Conservation (phyloP, 2,888 invertebrate species). For the Hedya salicella region DNA sequence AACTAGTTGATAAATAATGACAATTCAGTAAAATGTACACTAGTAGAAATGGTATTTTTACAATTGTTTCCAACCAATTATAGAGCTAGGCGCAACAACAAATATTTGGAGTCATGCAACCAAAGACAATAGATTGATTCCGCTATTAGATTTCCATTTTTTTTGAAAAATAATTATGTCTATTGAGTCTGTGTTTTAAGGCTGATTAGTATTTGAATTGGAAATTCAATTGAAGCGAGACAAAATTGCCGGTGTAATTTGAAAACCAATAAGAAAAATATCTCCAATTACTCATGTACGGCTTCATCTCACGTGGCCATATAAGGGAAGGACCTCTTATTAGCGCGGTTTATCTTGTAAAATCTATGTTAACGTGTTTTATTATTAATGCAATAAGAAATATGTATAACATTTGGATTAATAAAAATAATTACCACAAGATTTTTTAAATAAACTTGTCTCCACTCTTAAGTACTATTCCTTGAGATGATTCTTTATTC, state of each 20-base stretch:
- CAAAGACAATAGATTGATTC: no score
- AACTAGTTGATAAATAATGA: no score
- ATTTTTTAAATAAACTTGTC: neutral
- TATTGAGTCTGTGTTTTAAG: neutral
- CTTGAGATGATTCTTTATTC: no score
- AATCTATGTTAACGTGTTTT: conserved; percentile 12
- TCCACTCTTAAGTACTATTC: neutral
- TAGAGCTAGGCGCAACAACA: no score
- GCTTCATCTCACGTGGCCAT: conserved; percentile 25
- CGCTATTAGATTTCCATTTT: no score
- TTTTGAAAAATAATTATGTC: no score
- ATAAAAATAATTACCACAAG: neutral
- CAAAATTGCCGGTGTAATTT: conserved; percentile 22
- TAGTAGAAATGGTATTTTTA: no score
- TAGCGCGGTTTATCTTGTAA: conserved; percentile 22
- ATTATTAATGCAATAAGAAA: conserved; percentile 1
- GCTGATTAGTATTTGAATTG: conserved; percentile 9
- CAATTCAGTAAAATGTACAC: no score
- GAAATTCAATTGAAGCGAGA: conserved; percentile 9
- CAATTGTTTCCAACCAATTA: no score
- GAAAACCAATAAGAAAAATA: conserved; percentile 39
- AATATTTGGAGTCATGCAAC: no score
- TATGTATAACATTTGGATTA: conserved; percentile 14
- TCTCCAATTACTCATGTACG: conserved; percentile 28
- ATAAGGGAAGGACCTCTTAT: conserved; percentile 28